Evolutionary conservation across 2,888 invertebrate genomes (phyloP).

Genomic region (Thysanoteuthis rhombus): DNA sequence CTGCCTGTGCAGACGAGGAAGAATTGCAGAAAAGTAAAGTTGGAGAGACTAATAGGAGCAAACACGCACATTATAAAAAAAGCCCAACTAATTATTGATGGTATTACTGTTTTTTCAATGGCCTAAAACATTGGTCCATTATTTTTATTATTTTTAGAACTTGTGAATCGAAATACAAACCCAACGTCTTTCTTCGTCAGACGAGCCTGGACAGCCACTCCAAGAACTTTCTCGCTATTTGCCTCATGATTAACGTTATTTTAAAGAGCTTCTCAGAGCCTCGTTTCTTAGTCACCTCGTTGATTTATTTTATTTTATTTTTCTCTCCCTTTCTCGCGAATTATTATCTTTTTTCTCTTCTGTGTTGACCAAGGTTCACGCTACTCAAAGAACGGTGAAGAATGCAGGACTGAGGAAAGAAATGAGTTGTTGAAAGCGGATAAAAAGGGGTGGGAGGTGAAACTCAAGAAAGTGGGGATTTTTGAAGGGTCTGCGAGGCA

Average conservation of each 20-base stretch:
- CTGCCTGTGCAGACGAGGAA: too few relatives aligned
- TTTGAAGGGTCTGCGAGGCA: not conserved
- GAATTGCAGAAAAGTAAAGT: too few relatives aligned
- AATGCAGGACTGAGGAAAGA: not conserved
- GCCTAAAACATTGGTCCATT: not conserved
- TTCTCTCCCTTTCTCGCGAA: not conserved
- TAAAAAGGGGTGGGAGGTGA: not conserved
- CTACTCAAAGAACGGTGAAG: not conserved
- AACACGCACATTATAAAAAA: too few relatives aligned
- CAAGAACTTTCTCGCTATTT: not conserved
- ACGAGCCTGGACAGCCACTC: not conserved
- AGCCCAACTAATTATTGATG: not conserved
- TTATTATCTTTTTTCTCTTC: not conserved
- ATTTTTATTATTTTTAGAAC: constrained; percentile 12
- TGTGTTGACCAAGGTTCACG: not conserved
- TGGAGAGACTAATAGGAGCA: too few relatives aligned
- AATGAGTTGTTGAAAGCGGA: not conserved
- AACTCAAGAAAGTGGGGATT: not conserved
- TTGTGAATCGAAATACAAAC: not conserved
- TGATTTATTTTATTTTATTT: not conserved
- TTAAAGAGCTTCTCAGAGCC: not conserved
- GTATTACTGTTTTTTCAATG: not conserved
- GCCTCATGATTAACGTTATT: not conserved
- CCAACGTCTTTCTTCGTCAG: not conserved
- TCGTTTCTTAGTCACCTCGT: not conserved